phyloP scores from a whole-genome alignment of 1,140 invertebrate genomes.

The Drosophila miranda region DNA sequence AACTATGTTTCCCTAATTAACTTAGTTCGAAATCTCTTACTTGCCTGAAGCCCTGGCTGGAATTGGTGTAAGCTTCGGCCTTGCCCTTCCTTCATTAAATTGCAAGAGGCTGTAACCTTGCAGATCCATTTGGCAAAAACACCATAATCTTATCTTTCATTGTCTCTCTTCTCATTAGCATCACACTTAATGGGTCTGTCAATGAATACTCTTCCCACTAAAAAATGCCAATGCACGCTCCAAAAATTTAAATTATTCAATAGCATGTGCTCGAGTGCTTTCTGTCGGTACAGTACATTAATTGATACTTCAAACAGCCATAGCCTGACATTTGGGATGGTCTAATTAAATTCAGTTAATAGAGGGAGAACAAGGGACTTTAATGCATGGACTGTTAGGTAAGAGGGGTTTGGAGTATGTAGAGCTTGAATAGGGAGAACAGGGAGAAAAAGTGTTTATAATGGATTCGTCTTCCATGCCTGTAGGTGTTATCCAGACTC shows the following conservation, averaged over 20 bases:
- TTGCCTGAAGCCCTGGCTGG: neutral
- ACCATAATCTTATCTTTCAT: constrained; percentile 15
- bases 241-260: constrained; percentile 45
- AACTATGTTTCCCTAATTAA: no score
- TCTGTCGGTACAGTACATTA: constrained; percentile 18
- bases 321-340: constrained; percentile 37
- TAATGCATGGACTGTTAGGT: no score
- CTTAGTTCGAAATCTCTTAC: no score
- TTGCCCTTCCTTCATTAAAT: constrained; percentile 39
- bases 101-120: constrained; percentile 49
- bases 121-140: constrained; percentile 28
- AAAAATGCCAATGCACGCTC: constrained; percentile 35
- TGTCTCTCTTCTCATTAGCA: neutral
- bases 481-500: no score
- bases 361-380: no score
- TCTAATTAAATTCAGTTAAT: constrained; percentile 48
- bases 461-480: no score
- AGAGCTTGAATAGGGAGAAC: no score
- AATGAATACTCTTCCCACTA: constrained; percentile 36
- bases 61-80: constrained; percentile 11
- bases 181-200: constrained; percentile 27
- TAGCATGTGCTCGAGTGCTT: constrained; percentile 54
- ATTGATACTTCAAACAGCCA: constrained; percentile 13
- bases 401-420: neutral
- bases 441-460: no score